Evolutionary conservation across 2,113 vertebrate species (phyloP), one percentile per base, ranked within the genome.

Genomic region (Sorex araneus): DNA sequence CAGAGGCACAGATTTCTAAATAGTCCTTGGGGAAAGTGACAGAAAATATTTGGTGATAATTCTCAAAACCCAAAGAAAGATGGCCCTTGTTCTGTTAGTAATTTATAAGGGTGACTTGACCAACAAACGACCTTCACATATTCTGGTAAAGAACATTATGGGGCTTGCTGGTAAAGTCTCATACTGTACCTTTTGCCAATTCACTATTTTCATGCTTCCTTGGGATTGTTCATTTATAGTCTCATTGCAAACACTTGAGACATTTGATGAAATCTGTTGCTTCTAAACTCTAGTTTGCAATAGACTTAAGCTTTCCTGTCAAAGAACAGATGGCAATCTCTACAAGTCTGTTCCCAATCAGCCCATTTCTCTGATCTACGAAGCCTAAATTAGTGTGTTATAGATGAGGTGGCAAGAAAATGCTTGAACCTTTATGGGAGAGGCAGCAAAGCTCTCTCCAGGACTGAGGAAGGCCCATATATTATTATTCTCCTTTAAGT

Each of bases 251-350:
- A 43, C 75, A 54, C 88, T 76, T 47, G 90, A 96, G 92, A 88
- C 85, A 94, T 94, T 95, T 96, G 96, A 97, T 89, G 60, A 80
- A 95, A 96, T 96, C 84, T 69, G 87, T 95, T 95, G 93, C 95
- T 95, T 95, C 92, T 91, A 95, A 95, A 96, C 8, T 94, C 91
- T 89, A 94, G 95, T 95, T 81, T 30, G 40, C 36, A 83, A 32
- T 57, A 86, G 77, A 57, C 40, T 54, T 83, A 64, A 36, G 69
- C 47, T 90, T 95, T 91, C 54, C 81, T 36, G 21, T 88, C 80
- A 50, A 82, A 89, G 50, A 23, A 16, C 30, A 57, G 63, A 84
- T 71, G 18, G 1, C 34, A 84, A 76, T 81, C 69, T 74, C 36
- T 25, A 27, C 2, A 63, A 79, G 47, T 77, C 69, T 95, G 73